Evolutionary conservation across 2,888 invertebrate species (phyloP), one percentile per base, ranked within the genome.

Genomic region (Dexiosoma caninum): DNA sequence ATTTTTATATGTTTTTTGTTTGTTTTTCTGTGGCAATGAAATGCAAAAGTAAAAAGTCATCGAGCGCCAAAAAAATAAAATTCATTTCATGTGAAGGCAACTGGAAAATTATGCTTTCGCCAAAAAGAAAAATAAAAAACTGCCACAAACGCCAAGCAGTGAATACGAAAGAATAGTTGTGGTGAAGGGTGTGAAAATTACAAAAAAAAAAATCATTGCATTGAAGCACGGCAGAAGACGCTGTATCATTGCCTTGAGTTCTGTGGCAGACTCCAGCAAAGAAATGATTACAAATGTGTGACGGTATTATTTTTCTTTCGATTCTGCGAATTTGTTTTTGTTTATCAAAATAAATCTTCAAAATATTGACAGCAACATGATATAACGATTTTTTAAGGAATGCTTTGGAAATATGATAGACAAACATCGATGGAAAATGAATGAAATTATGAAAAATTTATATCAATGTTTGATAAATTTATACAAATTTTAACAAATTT

Each of bases 61-160:
- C 64, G 75, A 81, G 82, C 79, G 81, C 77, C 62, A 71, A 82
- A 77, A 83, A n/a, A n/a, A n/a, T n/a, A n/a, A n/a, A 78, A 66
- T 78, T 69, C 78, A 83, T 83, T 84, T 84, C 74, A 71, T 84
- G 85, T 79, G 83, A 83, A 85, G 83, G 83, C 86, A 86, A 83
- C 85, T 85, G 86, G 85, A 86, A 88, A 88, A 88, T 88, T 83
- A 85, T 85, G 85, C 84, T 87, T 85, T 87, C 86, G 84, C 51
- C 76, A 51, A 35, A 51, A 35, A 40, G 21, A 37, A 37, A 55
- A 46, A 40, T 44, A 10, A 59, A 23, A 53, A 60, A 67, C 82
- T 82, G 10, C 19, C n/a, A 21, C 42, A 60, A 49, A 40, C 27
- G 16, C 37, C n/a, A 37, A 49, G 44, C 16, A n/a, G 46, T 16